Percentiles rank a stretch among this genome's conserved stretches.
phyloP scores from a whole-genome alignment of 1,140 invertebrate genomes.

The Dreissena polymorpha region DNA sequence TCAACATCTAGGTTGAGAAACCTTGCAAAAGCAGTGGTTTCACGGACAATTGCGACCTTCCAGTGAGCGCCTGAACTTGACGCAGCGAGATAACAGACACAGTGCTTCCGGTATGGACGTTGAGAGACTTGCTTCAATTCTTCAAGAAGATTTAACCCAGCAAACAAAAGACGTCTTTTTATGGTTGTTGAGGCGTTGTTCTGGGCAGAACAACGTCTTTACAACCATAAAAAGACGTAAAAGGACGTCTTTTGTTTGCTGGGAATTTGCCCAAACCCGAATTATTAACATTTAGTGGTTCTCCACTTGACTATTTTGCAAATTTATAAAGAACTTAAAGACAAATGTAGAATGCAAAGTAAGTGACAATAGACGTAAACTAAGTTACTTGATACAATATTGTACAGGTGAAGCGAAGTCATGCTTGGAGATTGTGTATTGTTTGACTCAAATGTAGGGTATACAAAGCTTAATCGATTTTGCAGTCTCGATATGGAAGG shows the following conservation, averaged over 20 bases:
- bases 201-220: too few species aligned
- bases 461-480: not conserved
- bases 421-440: constrained; percentile 5
- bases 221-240: too few species aligned
- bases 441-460: not conserved
- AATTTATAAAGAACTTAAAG: constrained; percentile 36
- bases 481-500: constrained; percentile 7
- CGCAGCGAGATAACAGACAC: too few species aligned
- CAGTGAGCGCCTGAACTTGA: too few species aligned
- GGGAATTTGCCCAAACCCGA: constrained; percentile 20
- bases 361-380: not conserved
- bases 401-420: constrained; percentile 1
- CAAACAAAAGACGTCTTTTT: too few species aligned
- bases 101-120: not conserved
- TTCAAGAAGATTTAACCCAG: constrained; percentile 26
- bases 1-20: too few species aligned
- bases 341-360: constrained; percentile 15
- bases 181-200: too few species aligned
- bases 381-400: constrained; percentile 9
- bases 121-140: not conserved
- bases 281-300: constrained; percentile 16
- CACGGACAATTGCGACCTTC: too few species aligned
- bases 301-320: constrained; percentile 26
- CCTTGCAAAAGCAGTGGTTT: too few species aligned
- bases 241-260: too few species aligned